Percentiles rank a stretch among this genome's conserved stretches.
Conservation (phyloP, 2,113 vertebrate genomes). For the Shinisaurus crocodilurus region DNA sequence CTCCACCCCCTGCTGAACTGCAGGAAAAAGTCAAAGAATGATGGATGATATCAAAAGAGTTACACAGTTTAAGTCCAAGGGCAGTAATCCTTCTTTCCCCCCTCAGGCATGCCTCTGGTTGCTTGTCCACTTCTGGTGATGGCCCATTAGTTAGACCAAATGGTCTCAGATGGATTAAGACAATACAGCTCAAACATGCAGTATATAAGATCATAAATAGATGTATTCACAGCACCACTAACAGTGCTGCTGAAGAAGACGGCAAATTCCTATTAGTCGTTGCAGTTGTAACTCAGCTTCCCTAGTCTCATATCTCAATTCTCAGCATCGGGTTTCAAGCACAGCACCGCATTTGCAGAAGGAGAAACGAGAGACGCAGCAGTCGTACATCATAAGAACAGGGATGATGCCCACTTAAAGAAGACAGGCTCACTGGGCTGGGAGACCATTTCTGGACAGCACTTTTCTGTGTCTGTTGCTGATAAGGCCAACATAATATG, state of each 20-base stretch:
- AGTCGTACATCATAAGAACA: conserved; percentile 17
- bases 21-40: not conserved
- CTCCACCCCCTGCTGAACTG: not conserved
- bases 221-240: not conserved
- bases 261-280: conserved; percentile 3
- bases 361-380: conserved; percentile 15
- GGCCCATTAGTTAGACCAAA: conserved; percentile 34
- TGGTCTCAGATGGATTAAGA: conserved; percentile 7
- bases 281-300: conserved; percentile 14
- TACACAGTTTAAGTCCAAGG: not conserved
- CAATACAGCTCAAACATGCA: not conserved
- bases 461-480: not conserved
- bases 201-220: not conserved
- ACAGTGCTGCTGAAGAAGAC: not conserved
- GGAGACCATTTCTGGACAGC: not conserved
- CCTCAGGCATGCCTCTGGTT: not conserved
- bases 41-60: conserved; percentile 18
- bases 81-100: not conserved
- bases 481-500: conserved; percentile 15
- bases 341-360: conserved; percentile 23
- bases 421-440: not conserved
- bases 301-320: conserved; percentile 13
- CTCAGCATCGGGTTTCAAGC: conserved; percentile 15
- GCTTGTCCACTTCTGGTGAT: conserved; percentile 1
- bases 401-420: not conserved